phyloP scores from a whole-genome alignment of 2,797 vertebrate genomes.

The Diceros bicornis region DNA sequence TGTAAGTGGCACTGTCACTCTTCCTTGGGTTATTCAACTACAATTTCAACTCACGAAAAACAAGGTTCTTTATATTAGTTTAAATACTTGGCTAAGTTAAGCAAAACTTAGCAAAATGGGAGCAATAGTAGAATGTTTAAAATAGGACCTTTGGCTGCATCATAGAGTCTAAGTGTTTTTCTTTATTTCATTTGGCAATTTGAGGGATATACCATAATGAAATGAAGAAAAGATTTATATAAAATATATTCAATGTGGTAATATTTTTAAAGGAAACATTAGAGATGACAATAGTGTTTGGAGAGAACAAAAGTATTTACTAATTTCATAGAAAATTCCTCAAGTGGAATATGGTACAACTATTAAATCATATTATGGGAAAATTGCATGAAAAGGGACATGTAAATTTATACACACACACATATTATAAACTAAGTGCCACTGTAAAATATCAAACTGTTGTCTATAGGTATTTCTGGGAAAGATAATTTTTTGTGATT shows the following conservation, averaged over 20 bases:
- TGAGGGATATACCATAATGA: neutral
- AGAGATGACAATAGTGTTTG: neutral
- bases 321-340: neutral
- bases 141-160: neutral
- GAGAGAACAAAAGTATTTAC: neutral
- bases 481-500: neutral
- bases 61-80: neutral
- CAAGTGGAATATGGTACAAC: neutral
- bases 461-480: neutral
- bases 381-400: neutral
- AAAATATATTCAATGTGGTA: neutral
- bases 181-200: neutral
- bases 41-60: neutral
- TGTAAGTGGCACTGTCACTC: neutral
- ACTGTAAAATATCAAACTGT: neutral
- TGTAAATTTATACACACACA: neutral
- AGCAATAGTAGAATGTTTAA: neutral
- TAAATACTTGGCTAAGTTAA: neutral
- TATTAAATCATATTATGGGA: neutral
- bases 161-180: neutral
- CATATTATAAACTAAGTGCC: neutral
- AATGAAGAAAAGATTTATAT: neutral
- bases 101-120: neutral
- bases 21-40: neutral
- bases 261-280: neutral